phyloP scores from a whole-genome alignment of 2,797 vertebrate genomes.

The Platyrinchus mystaceus region DNA sequence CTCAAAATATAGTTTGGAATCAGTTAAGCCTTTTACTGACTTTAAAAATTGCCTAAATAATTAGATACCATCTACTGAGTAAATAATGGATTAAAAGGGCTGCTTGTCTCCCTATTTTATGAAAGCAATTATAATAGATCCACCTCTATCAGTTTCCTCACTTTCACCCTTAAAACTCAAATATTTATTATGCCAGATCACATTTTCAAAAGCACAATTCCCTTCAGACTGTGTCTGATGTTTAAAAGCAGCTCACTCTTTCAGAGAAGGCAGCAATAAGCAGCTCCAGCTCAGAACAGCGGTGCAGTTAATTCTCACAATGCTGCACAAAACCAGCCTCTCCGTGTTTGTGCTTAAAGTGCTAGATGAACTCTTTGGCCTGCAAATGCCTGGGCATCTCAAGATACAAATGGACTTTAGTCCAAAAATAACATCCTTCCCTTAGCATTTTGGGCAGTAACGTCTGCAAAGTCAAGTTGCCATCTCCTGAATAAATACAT shows the following conservation, averaged over 20 bases:
- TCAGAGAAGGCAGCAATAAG: neutral
- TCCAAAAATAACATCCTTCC: neutral
- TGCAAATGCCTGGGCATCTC: neutral
- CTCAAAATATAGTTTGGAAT: neutral
- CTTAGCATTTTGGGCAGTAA: neutral
- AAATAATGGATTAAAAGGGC: constrained; percentile 26
- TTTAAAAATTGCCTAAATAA: neutral
- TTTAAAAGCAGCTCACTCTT: neutral
- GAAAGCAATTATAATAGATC: neutral
- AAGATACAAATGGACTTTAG: neutral
- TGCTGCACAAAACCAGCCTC: neutral
- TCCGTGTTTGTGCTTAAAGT: neutral
- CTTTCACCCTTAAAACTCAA: neutral
- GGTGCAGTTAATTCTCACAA: neutral
- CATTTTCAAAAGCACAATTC: neutral
- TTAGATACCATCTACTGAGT: neutral
- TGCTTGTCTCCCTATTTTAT: neutral
- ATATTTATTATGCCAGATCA: neutral
- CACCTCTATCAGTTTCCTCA: neutral
- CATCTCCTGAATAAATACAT: neutral
- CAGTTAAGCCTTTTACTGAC: neutral
- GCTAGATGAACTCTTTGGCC: neutral
- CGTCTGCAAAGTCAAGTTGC: neutral
- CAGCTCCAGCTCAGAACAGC: neutral
- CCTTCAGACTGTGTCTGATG: neutral